A percentile compares a stretch with the other conserved stretches of the same genome.
phyloP scores from a whole-genome alignment of 37 sponge, comb jelly and placozoan species.

The Cliona cf. orientalis region DNA sequence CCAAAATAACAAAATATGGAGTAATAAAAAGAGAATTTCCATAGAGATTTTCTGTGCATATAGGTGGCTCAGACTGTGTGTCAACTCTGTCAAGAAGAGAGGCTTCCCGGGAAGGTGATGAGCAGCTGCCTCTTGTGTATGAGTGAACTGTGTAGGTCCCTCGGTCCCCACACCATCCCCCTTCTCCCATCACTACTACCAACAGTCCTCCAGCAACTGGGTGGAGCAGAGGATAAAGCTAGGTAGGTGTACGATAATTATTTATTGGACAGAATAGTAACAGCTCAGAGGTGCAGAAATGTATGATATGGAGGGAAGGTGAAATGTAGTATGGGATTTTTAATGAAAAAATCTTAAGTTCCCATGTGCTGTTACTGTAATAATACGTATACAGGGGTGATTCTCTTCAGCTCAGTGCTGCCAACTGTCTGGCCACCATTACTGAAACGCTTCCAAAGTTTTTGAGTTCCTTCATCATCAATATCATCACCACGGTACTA shows the following conservation, averaged over 20 bases:
- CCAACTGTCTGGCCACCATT: slow-evolving; percentile 20
- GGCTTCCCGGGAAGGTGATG: neutral
- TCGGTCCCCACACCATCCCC: slow-evolving; percentile 68
- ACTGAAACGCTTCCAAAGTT: slow-evolving; percentile 71
- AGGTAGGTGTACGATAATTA: too few species aligned
- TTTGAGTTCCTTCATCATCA: slow-evolving; percentile 52
- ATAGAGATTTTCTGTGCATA: too few species aligned
- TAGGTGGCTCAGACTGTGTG: too few species aligned
- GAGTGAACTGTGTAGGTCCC: slow-evolving; percentile 16
- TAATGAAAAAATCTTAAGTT: neutral
- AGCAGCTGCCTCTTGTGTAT: slow-evolving; percentile 46
- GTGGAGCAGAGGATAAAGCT: neutral
- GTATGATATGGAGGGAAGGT: neutral
- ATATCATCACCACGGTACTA: slow-evolving; percentile 56
- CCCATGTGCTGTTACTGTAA: neutral
- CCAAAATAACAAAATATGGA: too few species aligned
- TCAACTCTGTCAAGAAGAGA: neutral
- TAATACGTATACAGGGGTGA: neutral
- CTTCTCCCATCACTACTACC: slow-evolving; percentile 54
- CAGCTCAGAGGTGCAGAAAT: too few species aligned
- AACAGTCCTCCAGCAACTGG: slow-evolving; percentile 18
- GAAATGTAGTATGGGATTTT: neutral
- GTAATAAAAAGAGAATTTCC: too few species aligned
- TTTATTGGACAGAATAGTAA: too few species aligned
- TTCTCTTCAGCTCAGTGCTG: slow-evolving; percentile 46